Percentiles rank a stretch among this genome's conserved stretches.
Evolutionary conservation across 2,797 vertebrate genomes (phyloP).

Genomic region (Sphenopsis melanotis): DNA sequence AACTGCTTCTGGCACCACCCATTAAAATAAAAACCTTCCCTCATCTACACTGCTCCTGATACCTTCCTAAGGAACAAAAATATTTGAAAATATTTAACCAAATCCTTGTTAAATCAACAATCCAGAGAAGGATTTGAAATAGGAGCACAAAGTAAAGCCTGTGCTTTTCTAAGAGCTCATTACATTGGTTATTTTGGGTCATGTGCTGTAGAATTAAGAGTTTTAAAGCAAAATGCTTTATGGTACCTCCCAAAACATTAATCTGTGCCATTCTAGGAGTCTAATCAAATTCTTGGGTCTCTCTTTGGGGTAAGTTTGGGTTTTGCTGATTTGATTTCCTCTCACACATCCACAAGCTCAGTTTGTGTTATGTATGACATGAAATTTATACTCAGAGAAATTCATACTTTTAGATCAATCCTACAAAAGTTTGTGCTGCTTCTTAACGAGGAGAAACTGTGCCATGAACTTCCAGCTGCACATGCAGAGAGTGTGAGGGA

Average conservation of each 20-base stretch:
- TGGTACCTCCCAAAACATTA: background rate
- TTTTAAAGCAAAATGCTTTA: background rate
- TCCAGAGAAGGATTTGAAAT: background rate
- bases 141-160: background rate
- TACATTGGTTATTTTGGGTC: background rate
- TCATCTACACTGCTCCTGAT: background rate
- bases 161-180: background rate
- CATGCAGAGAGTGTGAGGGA: background rate
- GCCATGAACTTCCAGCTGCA: background rate
- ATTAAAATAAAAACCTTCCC: background rate
- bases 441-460: background rate
- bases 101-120: background rate
- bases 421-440: background rate
- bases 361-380: background rate
- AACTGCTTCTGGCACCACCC: background rate
- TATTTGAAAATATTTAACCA: background rate
- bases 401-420: background rate
- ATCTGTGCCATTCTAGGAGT: background rate
- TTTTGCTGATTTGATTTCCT: background rate
- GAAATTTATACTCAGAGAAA: background rate
- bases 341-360: background rate
- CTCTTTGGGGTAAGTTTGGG: background rate
- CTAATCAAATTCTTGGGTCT: background rate
- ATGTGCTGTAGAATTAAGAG: background rate
- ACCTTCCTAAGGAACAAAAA: background rate